These are phyloP conservation scores for Nipponacmea schrenckii DNA, from an alignment of 2,888 invertebrate species.

Conservation along the genomic window DNA sequence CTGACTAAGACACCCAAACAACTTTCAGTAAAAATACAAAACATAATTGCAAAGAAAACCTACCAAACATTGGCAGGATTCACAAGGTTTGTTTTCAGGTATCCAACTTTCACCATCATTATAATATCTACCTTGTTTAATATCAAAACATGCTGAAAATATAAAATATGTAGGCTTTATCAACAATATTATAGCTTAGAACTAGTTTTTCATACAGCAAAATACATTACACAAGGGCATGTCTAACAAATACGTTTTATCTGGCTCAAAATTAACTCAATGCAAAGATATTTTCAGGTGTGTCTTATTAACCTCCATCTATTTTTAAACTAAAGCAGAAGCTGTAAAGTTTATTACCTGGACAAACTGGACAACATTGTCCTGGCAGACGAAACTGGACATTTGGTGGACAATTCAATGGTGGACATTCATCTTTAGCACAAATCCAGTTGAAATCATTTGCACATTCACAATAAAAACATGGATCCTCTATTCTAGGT, in stretches of 20 bases:
- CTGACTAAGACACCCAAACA: too few relatives aligned
- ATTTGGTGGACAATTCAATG: constrained; percentile 43
- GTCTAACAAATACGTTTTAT: too few relatives aligned
- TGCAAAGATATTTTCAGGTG: constrained; percentile 3
- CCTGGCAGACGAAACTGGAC: constrained; percentile 36
- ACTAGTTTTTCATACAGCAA: too few relatives aligned
- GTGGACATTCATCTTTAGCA: constrained; percentile 40
- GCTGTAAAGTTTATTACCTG: constrained; percentile 30
- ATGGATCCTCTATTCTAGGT: constrained; percentile 47
- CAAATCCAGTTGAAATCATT: constrained; percentile 47
- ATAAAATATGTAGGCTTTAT: too few relatives aligned
- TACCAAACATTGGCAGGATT: constrained; percentile 50
- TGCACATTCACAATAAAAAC: constrained; percentile 53
- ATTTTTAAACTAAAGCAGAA: too few relatives aligned
- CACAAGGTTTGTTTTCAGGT: constrained; percentile 45
- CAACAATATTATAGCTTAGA: too few relatives aligned
- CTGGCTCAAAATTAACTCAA: background rate
- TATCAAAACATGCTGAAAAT: constrained; percentile 46
- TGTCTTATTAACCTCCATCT: too few relatives aligned
- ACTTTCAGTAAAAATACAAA: too few relatives aligned
- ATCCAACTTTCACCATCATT: constrained; percentile 48
- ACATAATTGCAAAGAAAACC: constrained; percentile 4
- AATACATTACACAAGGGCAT: too few relatives aligned
- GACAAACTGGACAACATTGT: constrained; percentile 48
- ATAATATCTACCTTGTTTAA: constrained; percentile 38